These are phyloP conservation scores for Heliconius erato DNA, from an alignment of 2,888 invertebrate genomes.

Conservation along the genomic window DNA sequence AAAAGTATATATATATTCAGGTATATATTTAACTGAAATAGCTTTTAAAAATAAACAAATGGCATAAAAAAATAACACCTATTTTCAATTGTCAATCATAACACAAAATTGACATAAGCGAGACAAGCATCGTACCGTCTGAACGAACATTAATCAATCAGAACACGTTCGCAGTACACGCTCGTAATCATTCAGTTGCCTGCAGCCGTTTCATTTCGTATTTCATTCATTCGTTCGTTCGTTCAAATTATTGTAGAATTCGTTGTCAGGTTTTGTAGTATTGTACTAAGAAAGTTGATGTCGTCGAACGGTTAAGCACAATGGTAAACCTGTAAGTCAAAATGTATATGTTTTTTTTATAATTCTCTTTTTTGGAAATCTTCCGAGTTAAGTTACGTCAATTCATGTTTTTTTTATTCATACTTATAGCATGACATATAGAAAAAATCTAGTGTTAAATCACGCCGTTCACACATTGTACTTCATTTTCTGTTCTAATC, in stretches of 20 bases:
- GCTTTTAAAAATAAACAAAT: neutral
- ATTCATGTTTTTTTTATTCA: no score
- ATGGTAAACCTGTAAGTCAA: no score
- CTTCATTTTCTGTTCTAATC: no score
- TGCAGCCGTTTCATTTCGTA: constrained; percentile 35
- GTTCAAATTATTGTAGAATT: neutral
- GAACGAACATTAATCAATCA: constrained; percentile 39
- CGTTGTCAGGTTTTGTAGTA: neutral
- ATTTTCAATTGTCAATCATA: neutral
- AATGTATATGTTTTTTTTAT: no score
- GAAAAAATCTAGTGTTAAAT: no score
- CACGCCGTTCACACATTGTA: no score
- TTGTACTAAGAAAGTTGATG: neutral
- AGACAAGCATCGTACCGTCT: constrained; percentile 21
- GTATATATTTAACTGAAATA: neutral
- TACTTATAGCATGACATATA: no score
- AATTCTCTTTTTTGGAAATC: no score
- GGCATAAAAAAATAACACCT: neutral
- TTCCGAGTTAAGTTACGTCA: no score
- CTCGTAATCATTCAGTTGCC: constrained; percentile 41
- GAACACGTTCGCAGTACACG: constrained; percentile 38
- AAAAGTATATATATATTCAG: no score
- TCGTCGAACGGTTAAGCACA: neutral
- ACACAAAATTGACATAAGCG: constrained; percentile 14
- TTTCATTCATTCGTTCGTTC: constrained; percentile 23